phyloP scores from a whole-genome alignment of 1,140 invertebrate genomes.

The Fopius arisanus region DNA sequence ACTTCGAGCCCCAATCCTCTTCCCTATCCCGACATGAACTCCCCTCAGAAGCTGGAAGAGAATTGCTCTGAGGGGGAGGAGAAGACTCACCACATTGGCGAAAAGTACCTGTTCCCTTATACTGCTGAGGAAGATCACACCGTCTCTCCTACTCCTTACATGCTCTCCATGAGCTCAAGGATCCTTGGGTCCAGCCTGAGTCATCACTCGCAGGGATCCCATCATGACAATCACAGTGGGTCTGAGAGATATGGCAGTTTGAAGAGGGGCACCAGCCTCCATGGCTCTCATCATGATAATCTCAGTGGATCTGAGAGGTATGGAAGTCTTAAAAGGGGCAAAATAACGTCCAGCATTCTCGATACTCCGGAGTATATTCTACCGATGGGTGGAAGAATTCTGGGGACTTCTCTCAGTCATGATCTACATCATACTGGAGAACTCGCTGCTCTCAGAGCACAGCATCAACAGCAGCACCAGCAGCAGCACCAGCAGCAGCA shows the following conservation, averaged over 20 bases:
- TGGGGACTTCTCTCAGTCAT: slow-evolving; percentile 57
- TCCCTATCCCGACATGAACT: slow-evolving; percentile 74
- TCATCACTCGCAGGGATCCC: slow-evolving; percentile 67
- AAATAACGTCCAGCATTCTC: slow-evolving; percentile 53
- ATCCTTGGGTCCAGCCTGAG: slow-evolving; percentile 60
- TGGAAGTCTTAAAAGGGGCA: slow-evolving; percentile 51
- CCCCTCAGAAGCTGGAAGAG: slow-evolving; percentile 67
- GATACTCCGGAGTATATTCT: slow-evolving; percentile 60
- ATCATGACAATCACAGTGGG: slow-evolving; percentile 56
- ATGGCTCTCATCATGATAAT: slow-evolving; percentile 58
- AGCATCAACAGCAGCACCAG: slow-evolving; percentile 50
- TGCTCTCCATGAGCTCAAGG: slow-evolving; percentile 59
- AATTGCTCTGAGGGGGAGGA: slow-evolving; percentile 79
- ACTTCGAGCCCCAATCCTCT: slow-evolving; percentile 76
- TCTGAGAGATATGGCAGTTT: slow-evolving; percentile 60
- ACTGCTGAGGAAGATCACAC: slow-evolving; percentile 70
- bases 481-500: slow-evolving; percentile 48
- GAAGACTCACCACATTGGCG: slow-evolving; percentile 72
- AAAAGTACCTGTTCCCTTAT: slow-evolving; percentile 82
- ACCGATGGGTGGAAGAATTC: slow-evolving; percentile 59
- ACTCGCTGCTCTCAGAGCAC: slow-evolving; percentile 54
- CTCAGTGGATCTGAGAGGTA: slow-evolving; percentile 57
- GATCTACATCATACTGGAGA: slow-evolving; percentile 61
- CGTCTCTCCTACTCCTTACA: slow-evolving; percentile 63
- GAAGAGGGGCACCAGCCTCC: slow-evolving; percentile 57